phyloP scores from a whole-genome alignment of 2,797 vertebrate genomes.

The Rhynchonycteris naso region DNA sequence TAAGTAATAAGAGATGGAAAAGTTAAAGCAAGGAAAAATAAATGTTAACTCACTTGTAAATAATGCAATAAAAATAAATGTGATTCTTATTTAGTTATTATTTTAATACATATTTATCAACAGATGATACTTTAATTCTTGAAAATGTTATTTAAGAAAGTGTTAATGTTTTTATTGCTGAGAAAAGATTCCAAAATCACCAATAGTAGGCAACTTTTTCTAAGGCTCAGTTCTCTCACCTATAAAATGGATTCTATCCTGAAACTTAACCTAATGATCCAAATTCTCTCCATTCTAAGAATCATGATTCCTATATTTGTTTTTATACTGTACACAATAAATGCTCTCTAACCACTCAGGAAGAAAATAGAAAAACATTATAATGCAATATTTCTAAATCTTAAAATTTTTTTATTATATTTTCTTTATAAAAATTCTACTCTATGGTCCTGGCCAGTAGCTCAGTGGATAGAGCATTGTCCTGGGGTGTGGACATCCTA shows the following conservation, averaged over 20 bases:
- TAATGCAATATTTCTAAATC: neutral
- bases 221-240: neutral
- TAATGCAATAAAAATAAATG: neutral
- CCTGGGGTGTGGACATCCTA: no score
- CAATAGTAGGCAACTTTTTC: neutral
- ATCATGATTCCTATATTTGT: neutral
- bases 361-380: neutral
- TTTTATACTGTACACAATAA: neutral
- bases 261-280: neutral
- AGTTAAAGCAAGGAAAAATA: neutral
- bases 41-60: neutral
- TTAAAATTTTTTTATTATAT: neutral
- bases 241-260: neutral
- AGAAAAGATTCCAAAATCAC: conserved; percentile 5
- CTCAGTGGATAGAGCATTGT: no score
- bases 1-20: neutral
- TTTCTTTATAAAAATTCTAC: neutral
- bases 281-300: neutral
- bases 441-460: neutral
- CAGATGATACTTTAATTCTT: neutral
- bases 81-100: neutral
- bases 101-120: conserved; percentile 7
- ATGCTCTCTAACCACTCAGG: neutral
- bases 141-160: neutral
- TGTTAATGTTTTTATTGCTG: neutral